These are phyloP conservation scores for Diplolepis rosae DNA, from an alignment of 2,888 invertebrate species.

Conservation along the genomic window DNA sequence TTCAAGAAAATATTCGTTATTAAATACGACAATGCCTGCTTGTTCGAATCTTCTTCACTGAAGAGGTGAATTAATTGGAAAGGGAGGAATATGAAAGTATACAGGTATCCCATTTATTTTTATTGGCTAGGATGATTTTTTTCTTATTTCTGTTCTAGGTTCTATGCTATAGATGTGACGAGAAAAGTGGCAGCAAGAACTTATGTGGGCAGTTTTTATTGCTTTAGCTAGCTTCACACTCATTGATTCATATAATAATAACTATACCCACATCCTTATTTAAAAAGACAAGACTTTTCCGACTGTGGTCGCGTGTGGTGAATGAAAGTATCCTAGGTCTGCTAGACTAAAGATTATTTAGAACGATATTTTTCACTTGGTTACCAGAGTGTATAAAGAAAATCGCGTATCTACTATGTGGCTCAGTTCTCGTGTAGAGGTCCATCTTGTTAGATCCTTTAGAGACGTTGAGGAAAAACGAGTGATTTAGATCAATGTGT, in stretches of 20 bases:
- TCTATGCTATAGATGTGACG: conserved; percentile 47
- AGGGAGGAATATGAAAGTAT: not conserved
- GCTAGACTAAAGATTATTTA: conserved; percentile 70
- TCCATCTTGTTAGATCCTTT: conserved; percentile 61
- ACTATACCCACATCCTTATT: conserved; percentile 43
- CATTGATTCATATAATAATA: conserved; percentile 43
- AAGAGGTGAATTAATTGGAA: not conserved
- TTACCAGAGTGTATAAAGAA: conserved; percentile 74
- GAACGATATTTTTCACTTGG: conserved; percentile 74
- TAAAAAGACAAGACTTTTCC: conserved; percentile 67
- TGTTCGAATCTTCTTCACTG: no score
- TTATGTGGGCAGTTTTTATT: conserved; percentile 40
- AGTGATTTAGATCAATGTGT: conserved; percentile 47
- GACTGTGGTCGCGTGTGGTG: conserved; percentile 69
- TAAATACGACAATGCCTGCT: no score
- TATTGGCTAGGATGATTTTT: not conserved
- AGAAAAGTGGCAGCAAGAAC: conserved; percentile 47
- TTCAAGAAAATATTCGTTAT: no score
- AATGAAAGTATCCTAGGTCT: conserved; percentile 71
- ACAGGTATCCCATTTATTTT: not conserved
- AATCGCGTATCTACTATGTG: conserved; percentile 72
- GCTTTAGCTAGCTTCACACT: conserved; percentile 14
- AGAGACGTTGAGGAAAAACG: conserved; percentile 40
- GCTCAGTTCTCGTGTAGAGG: conserved; percentile 71
- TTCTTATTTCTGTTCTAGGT: conserved; percentile 29